Conservation (phyloP, 2,113 vertebrate genomes). For the Nyctibius bracteatus region DNA sequence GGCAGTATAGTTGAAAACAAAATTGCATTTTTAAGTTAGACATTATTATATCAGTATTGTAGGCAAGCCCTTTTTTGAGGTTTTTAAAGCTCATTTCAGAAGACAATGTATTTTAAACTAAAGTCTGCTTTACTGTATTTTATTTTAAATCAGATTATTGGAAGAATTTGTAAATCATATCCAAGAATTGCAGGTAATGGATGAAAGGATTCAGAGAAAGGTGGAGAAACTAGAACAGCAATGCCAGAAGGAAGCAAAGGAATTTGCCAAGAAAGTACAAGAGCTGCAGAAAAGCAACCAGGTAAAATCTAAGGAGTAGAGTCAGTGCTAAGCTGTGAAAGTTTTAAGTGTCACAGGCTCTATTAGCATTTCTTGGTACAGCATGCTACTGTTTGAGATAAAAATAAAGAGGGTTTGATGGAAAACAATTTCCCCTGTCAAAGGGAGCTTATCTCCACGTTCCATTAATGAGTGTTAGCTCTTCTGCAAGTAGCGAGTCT, state of each 20-base stretch:
- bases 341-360: neutral
- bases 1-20: neutral
- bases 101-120: neutral
- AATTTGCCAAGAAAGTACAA: constrained; percentile 98
- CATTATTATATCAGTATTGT: neutral
- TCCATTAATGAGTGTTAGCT: neutral
- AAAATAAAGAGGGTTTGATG: neutral
- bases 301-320: constrained; percentile 69
- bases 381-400: neutral
- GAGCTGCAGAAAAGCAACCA: constrained; percentile 98
- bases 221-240: constrained; percentile 98
- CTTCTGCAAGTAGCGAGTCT: neutral
- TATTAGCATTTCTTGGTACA: neutral
- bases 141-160: constrained; percentile 79
- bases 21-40: neutral
- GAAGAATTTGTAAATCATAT: constrained; percentile 98
- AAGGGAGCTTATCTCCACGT: neutral
- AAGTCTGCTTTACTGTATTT: neutral
- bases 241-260: constrained; percentile 97
- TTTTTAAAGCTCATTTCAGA: neutral
- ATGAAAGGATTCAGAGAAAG: constrained; percentile 94
- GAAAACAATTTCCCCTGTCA: neutral
- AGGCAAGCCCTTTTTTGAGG: neutral
- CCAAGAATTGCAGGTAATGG: constrained; percentile 93
- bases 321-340: neutral